These are phyloP conservation scores for Imbricaverruca yamaguchii DNA, from an alignment of 2,888 invertebrate species.

Conservation along the genomic window DNA sequence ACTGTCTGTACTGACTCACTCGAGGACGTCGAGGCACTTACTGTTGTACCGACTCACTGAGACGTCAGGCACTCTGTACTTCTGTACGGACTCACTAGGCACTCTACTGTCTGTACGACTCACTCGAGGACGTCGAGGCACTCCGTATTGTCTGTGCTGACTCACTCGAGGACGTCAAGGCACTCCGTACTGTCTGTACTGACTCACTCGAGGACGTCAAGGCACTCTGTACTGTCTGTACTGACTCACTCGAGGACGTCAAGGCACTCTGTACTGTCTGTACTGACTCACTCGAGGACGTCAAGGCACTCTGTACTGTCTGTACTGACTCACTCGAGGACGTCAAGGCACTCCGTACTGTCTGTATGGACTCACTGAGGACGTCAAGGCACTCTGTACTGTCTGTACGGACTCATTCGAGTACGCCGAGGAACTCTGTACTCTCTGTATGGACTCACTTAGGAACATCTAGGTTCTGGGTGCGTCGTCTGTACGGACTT, in stretches of 20 bases:
- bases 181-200: constrained; percentile 44
- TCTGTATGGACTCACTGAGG: constrained; percentile 37
- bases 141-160: constrained; percentile 41
- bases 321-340: constrained; percentile 38
- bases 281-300: constrained; percentile 38
- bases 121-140: constrained; percentile 41
- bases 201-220: constrained; percentile 41
- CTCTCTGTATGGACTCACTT: constrained; percentile 37
- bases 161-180: constrained; percentile 42
- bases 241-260: constrained; percentile 39
- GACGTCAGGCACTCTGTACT: no score
- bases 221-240: constrained; percentile 45
- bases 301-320: constrained; percentile 47
- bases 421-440: constrained; percentile 45
- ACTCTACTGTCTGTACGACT: no score
- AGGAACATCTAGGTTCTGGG: constrained; percentile 46
- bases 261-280: constrained; percentile 45
- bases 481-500: constrained; percentile 38
- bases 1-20: neutral
- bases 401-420: constrained; percentile 37
- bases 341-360: constrained; percentile 46
- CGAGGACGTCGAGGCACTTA: neutral
- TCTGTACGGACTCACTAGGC: no score
- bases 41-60: no score
- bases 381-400: no score